Base-by-base conservation (phyloP, 2,888 invertebrate genomes). In the Synanthedon formicaeformis region DNA sequence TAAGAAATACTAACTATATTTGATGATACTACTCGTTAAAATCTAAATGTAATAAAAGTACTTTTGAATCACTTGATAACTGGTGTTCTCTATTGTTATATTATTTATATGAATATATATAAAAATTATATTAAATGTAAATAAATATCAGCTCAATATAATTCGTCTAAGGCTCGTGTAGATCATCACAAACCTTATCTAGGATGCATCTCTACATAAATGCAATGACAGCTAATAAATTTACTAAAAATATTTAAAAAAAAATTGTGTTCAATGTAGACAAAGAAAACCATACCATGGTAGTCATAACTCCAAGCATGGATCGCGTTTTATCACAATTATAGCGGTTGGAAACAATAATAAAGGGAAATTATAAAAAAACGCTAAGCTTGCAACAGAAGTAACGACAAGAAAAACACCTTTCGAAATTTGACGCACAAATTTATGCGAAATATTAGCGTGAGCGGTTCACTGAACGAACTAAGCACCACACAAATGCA, bases 271-370 rank as follows among this genome's bases (percentile, higher is more conserved):
- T 13, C 45, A 81, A 77, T 76, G 73, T 81, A 84, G 80, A 86
- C 86, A 87, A 87, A 86, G 86, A 79, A 85, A 86, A 86, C 86
- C 86, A 86, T 87, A 87, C 86, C 86, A 87, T 85, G 83, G 86
- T 87, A 81, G 86, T 86, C 86, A 87, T 87, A 81, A 83, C 86
- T 86, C 86, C 86, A 80, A 87, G 86, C 86, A 87, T 87, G 84
- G 86, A 82, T 86, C 82, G 84, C 81, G 84, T 70, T 84, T 84
- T 81, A 67, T 74, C 84, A 78, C 85, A 76, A 71, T 62, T 69
- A 73, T 80, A 76, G 73, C 67, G 77, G 79, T 78, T 64, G 57
- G 75, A 75, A 75, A 68, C 67, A 64, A 72, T 13, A 27, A 76
- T 69, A 63, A 63, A 74, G 74, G 54, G 61, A 63, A 71, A 67